Percentiles rank a stretch among this genome's conserved stretches.
phyloP scores from a whole-genome alignment of 2,113 vertebrate species.

The Dicrurus megarhynchus region DNA sequence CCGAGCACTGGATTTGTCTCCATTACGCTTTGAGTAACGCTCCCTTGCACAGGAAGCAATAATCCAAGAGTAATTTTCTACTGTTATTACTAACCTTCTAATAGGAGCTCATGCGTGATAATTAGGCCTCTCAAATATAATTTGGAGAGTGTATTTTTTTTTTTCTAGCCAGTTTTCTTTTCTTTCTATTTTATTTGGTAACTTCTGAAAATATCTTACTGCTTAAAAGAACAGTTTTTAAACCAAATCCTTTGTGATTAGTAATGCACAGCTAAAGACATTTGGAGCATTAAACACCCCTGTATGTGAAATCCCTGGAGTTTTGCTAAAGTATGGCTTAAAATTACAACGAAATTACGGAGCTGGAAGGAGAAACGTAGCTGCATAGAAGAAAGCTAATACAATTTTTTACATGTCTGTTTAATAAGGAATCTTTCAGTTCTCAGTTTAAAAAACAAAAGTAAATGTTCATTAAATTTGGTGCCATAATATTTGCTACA shows the following conservation, averaged over 20 bases:
- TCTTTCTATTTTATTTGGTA: background rate
- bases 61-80: conserved; percentile 11
- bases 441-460: background rate
- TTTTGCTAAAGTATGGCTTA: background rate
- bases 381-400: background rate
- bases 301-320: background rate
- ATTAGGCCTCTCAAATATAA: background rate
- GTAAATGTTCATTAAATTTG: conserved; percentile 19
- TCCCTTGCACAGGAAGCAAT: conserved; percentile 31
- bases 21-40: background rate
- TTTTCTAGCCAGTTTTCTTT: background rate
- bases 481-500: background rate
- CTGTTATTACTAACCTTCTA: background rate
- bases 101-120: background rate
- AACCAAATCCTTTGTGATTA: conserved; percentile 31
- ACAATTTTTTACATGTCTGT: background rate
- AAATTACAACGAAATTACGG: conserved; percentile 13
- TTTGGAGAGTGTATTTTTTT: background rate
- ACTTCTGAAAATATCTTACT: background rate
- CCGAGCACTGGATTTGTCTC: background rate
- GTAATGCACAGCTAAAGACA: conserved; percentile 11
- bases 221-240: background rate
- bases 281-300: conserved; percentile 43
- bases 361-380: background rate
- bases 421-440: background rate